These are phyloP conservation scores for Neoitamus cyanurus DNA, from an alignment of 2,888 invertebrate species.

Conservation along the genomic window DNA sequence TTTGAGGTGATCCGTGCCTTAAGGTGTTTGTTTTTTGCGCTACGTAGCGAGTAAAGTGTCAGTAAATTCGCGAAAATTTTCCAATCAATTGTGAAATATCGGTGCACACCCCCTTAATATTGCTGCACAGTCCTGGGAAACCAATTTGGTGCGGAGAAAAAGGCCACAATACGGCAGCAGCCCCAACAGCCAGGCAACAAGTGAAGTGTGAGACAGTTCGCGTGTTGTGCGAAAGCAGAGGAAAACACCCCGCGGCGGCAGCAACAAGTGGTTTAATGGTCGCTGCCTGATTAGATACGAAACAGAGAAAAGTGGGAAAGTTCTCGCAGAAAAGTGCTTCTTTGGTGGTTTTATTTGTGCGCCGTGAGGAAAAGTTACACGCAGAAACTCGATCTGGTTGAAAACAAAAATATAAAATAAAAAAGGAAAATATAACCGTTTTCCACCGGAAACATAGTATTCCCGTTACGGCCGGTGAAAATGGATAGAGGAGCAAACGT, in stretches of 20 bases:
- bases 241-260: conserved; percentile 1
- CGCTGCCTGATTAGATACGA: conserved; percentile 32
- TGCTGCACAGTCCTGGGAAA: neutral
- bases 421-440: neutral
- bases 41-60: neutral
- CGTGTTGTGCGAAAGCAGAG: neutral
- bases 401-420: neutral
- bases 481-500: neutral
- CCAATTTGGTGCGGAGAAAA: neutral
- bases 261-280: conserved; percentile 39
- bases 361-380: neutral
- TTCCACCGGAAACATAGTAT: neutral
- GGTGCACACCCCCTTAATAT: neutral
- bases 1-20: conserved; percentile 24
- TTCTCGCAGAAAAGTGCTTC: neutral
- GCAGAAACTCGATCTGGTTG: neutral
- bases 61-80: conserved; percentile 17
- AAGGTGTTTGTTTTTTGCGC: conserved; percentile 4
- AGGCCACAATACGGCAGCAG: neutral
- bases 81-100: neutral
- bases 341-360: neutral
- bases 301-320: conserved; percentile 21
- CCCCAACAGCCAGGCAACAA: neutral
- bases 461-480: neutral
- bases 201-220: conserved; percentile 29